These are phyloP conservation scores for Drosophila dunni DNA, from an alignment of 1,140 invertebrate genomes.

Conservation along the genomic window DNA sequence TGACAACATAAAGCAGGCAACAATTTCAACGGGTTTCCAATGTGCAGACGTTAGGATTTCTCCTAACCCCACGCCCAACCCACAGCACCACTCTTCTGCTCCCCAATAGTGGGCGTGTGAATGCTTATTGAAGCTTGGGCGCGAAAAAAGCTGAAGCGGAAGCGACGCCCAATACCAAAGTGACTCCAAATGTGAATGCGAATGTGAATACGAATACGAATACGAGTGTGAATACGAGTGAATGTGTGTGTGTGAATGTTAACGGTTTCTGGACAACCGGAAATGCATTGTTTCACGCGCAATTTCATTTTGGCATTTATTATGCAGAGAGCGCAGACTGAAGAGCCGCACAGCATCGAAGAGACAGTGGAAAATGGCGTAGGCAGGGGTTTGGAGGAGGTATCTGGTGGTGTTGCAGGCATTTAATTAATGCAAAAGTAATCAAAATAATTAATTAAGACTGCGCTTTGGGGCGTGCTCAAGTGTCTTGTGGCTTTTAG, in stretches of 20 bases:
- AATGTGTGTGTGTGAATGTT: constrained; percentile 31
- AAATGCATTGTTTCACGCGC: constrained; percentile 80
- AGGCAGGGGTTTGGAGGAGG: too few relatives aligned
- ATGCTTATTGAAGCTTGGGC: constrained; percentile 63
- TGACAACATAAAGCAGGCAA: constrained; percentile 81
- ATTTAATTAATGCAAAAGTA: constrained; percentile 67
- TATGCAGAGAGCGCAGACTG: constrained; percentile 20
- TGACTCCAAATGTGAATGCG: constrained; percentile 17
- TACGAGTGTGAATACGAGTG: constrained; percentile 8
- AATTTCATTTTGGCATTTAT: constrained; percentile 73
- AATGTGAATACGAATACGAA: constrained; percentile 45
- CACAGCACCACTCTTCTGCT: neutral
- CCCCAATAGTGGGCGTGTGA: constrained; percentile 30
- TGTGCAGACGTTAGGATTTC: constrained; percentile 30
- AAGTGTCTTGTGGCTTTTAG: constrained; percentile 30
- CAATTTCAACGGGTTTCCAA: constrained; percentile 64
- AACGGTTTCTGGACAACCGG: constrained; percentile 48
- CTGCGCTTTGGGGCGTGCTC: constrained; percentile 4
- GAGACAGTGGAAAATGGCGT: neutral
- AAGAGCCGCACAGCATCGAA: constrained; percentile 3
- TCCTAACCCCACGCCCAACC: constrained; percentile 1
- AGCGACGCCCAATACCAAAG: constrained; percentile 21
- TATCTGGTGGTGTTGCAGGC: neutral
- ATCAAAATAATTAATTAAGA: constrained; percentile 73
- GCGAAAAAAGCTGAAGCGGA: constrained; percentile 43